Evolutionary conservation across 1,140 invertebrate species (phyloP).

Genomic region (Bombus affinis): DNA sequence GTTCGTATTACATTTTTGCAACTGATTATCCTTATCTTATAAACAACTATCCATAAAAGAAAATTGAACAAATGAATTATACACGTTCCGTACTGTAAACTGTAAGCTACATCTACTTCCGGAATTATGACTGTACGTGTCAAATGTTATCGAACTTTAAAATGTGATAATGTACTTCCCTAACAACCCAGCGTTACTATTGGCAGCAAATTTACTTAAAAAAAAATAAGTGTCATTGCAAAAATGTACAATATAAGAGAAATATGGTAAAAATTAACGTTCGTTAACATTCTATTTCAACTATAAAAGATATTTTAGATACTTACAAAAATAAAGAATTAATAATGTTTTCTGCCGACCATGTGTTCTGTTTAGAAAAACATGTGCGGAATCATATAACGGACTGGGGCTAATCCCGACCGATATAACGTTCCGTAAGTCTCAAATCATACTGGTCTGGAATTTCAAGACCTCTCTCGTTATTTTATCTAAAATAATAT

Average conservation of each 20-base stretch:
- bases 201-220: no score
- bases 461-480: neutral
- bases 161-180: conserved; percentile 49
- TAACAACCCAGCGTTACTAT: neutral
- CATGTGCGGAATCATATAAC: neutral
- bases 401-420: neutral
- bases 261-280: neutral
- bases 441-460: neutral
- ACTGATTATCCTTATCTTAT: conserved; percentile 10
- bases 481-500: neutral
- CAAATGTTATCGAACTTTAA: conserved; percentile 67
- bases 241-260: neutral
- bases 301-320: conserved; percentile 10
- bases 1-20: conserved; percentile 2
- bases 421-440: neutral
- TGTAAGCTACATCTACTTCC: conserved; percentile 49
- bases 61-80: neutral
- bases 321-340: neutral
- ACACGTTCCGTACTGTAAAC: neutral
- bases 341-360: neutral
- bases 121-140: conserved; percentile 40
- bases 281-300: neutral
- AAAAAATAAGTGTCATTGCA: no score
- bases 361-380: conserved; percentile 10
- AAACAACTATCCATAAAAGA: conserved; percentile 3